Conservation (phyloP, 92 coral and sea anemone species). For the Palythoa heliodiscus region DNA sequence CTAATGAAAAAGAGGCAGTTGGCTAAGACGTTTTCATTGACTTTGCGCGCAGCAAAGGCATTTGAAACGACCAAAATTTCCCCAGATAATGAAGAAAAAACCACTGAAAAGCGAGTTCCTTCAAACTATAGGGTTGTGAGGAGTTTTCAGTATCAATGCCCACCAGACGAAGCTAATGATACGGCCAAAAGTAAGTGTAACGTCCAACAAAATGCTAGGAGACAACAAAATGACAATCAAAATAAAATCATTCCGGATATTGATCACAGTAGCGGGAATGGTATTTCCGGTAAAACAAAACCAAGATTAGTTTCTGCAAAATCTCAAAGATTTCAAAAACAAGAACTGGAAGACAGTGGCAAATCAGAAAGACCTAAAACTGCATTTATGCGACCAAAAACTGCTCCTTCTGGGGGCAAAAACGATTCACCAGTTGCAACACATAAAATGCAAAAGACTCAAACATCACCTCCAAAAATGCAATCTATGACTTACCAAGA, state of each 20-base stretch:
- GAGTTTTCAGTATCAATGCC: constrained; percentile 50
- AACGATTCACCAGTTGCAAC: background rate
- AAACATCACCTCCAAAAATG: constrained; percentile 46
- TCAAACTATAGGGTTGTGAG: constrained; percentile 70
- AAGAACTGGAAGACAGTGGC: constrained; percentile 8
- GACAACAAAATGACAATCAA: background rate
- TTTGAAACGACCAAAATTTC: constrained; percentile 41
- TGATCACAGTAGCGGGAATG: background rate
- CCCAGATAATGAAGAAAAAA: constrained; percentile 53
- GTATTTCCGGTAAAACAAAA: background rate
- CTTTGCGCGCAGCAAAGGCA: background rate
- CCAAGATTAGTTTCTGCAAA: background rate
- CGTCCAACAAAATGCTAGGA: background rate
- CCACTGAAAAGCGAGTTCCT: constrained; percentile 44
- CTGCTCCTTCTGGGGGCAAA: constrained; percentile 36
- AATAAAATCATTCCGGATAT: background rate
- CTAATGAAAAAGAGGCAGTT: constrained; percentile 57
- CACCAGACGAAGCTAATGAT: background rate
- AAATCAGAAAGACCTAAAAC: constrained; percentile 39
- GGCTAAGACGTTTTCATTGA: constrained; percentile 9
- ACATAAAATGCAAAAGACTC: background rate
- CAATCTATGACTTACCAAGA: constrained; percentile 75
- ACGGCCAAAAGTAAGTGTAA: background rate
- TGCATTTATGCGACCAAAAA: constrained; percentile 55
- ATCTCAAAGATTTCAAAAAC: background rate